Evolutionary conservation across 2,888 invertebrate species (phyloP), one percentile per base, ranked within the genome.

Genomic region (Thalpophila matura): DNA sequence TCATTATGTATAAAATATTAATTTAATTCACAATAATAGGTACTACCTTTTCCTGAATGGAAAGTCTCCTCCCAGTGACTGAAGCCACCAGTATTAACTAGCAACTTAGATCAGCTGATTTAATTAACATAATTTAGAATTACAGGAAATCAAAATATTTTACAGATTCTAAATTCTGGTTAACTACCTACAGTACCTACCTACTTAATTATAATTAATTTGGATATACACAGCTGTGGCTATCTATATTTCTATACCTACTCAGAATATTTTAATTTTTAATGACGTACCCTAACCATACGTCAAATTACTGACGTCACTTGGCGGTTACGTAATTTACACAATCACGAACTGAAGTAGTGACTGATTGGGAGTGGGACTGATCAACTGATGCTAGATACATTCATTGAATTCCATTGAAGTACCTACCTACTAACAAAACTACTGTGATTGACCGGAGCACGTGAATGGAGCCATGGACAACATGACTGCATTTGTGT

Each of bases 291-390:
- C 14, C 27, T 6, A 27, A 42, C 10, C 9, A 9, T 9, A 42
- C 60, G 60, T 47, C 40, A 51, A 60, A 29, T 51, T 9, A 10
- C 6, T 67, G 60, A 67, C 51, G 68, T 60, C 29, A 68, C 7
- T 47, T 40, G 18, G 43, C 35, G 66, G 35, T 64, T 66, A 64
- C 49, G 42, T 67, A 53, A 68, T 14, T 1, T 42, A 5, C 33
- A 22, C n/a, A n/a, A 66, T 57, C 63, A 64, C 63, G 46, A 47
- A 40, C 9, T 29, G 10, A 10, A 16, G 27, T 29, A 26, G 33
- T 64, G 63, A 38, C 37, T 31, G 53, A 4, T 18, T 24, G n/a
- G 14, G n/a, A 33, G 14, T 6, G 14, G 33, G 14, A 16, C 3
- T 31, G 33, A 14, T 7, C n/a, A 33, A 33, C n/a, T 33, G 14